phyloP scores from a whole-genome alignment of 2,797 vertebrate genomes.

The Hoplostethus mediterraneus region DNA sequence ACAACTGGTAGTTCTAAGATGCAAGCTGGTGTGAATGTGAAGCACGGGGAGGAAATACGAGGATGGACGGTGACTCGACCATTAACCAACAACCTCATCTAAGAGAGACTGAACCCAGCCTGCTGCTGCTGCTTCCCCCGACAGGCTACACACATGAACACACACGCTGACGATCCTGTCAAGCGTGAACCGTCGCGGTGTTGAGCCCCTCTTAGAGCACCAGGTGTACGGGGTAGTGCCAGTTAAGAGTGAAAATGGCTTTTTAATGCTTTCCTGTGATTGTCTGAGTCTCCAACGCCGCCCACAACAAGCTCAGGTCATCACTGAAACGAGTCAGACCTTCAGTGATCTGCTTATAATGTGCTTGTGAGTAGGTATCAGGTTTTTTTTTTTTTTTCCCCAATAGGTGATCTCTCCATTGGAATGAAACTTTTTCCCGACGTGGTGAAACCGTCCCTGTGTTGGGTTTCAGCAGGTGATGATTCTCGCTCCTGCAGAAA shows the following conservation, averaged over 20 bases:
- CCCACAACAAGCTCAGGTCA: too few species aligned
- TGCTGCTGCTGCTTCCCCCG: too few species aligned
- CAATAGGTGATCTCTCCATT: neutral
- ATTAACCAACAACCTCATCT: too few species aligned
- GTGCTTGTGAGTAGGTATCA: neutral
- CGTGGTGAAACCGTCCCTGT: neutral
- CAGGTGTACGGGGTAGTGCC: too few species aligned
- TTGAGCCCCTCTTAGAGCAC: too few species aligned
- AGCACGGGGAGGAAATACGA: slow-evolving; percentile 16
- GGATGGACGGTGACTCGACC: neutral
- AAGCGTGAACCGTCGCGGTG: too few species aligned
- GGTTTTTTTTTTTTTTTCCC: neutral
- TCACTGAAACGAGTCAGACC: too few species aligned
- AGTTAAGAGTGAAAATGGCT: neutral
- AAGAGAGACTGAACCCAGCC: too few species aligned
- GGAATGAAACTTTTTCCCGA: neutral
- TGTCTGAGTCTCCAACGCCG: too few species aligned
- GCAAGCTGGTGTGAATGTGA: slow-evolving; percentile 30
- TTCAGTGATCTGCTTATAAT: neutral
- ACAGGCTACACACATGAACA: too few species aligned
- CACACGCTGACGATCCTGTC: too few species aligned
- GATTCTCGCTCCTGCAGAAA: slow-evolving; percentile 47
- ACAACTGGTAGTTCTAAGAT: slow-evolving; percentile 20
- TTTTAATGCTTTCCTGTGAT: slow-evolving; percentile 6
- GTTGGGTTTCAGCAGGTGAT: slow-evolving; percentile 68